Conservation (phyloP, 2,797 vertebrate genomes). For the Agapornis canus region DNA sequence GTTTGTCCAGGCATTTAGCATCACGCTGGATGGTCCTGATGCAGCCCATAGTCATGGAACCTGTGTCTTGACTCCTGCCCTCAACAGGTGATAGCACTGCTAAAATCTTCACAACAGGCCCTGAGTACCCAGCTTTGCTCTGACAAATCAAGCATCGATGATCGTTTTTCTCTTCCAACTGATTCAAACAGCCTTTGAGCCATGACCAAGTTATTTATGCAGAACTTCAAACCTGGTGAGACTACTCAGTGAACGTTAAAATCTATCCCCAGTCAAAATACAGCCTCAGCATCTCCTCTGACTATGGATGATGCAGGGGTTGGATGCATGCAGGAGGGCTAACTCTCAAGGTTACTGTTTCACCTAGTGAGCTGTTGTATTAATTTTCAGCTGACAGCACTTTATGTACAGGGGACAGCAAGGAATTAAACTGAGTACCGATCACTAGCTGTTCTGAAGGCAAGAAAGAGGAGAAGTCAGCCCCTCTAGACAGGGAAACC, state of each 20-base stretch:
- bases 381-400: background rate
- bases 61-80: rapidly evolving
- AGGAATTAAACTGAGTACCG: rapidly evolving
- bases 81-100: background rate
- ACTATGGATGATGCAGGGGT: too few species aligned
- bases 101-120: background rate
- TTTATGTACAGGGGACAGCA: background rate
- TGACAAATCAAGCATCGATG: rapidly evolving
- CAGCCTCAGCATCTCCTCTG: background rate
- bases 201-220: background rate
- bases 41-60: rapidly evolving
- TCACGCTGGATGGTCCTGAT: background rate
- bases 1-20: rapidly evolving
- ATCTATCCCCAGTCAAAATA: background rate
- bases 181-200: background rate
- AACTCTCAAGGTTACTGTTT: background rate
- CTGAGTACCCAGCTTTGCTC: background rate
- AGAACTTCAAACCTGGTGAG: background rate
- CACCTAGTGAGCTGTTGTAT: background rate
- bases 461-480: background rate
- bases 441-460: background rate
- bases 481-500: background rate
- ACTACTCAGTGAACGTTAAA: background rate
- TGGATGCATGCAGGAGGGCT: background rate
- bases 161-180: background rate